phyloP scores from a whole-genome alignment of 2,797 vertebrate genomes.

The Gastrophryne carolinensis region DNA sequence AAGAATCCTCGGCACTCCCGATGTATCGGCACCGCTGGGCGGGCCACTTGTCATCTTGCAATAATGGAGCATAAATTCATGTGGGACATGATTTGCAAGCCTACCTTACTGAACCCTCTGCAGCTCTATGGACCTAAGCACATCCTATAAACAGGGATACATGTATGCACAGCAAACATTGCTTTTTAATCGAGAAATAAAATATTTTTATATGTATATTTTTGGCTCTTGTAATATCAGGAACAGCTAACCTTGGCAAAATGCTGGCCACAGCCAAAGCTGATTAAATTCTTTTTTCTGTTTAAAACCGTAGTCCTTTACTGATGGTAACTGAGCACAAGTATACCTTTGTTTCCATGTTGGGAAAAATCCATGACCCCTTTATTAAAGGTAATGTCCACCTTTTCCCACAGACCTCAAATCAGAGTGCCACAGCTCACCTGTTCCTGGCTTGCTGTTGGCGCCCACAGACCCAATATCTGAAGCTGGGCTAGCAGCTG shows the following conservation, averaged over 20 bases:
- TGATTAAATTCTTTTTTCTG: no score
- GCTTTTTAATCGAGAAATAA: constrained; percentile 46
- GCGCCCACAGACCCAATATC: no score
- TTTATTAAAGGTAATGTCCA: no score
- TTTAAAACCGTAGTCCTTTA: no score
- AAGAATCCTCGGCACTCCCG: neutral
- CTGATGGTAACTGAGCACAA: no score
- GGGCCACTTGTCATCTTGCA: neutral
- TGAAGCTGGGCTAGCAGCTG: no score
- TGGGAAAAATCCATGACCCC: no score
- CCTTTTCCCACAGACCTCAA: no score
- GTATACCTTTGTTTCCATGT: no score
- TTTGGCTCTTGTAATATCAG: neutral
- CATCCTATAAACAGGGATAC: neutral
- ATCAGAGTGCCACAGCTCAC: no score
- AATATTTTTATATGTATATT: constrained; percentile 48
- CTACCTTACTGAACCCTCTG: constrained; percentile 1
- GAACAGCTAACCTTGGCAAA: neutral
- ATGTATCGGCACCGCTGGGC: constrained; percentile 10
- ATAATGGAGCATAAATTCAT: neutral
- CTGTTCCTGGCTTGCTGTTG: no score
- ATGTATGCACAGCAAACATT: constrained; percentile 22
- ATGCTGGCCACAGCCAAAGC: neutral
- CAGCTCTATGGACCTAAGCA: constrained; percentile 11
- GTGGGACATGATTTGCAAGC: neutral